Evolutionary conservation across 2,888 invertebrate species (phyloP), one percentile per base, ranked within the genome.

Genomic region (Agonum fuliginosum): DNA sequence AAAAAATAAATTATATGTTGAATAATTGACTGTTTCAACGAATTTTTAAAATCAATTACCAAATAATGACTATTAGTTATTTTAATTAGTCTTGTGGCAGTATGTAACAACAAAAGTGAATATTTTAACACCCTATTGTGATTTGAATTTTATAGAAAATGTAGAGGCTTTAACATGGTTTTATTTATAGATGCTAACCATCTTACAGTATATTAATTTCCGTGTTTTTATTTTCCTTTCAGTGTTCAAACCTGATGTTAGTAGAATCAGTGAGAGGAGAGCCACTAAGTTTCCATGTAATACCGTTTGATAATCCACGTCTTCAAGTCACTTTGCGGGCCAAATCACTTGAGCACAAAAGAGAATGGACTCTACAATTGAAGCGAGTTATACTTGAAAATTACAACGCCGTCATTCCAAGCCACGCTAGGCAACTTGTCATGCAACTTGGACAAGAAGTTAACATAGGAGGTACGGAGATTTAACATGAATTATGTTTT

Each of bases 231-330:
- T 80, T 73, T 74, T 80, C 80, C 79, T 83, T 84, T 67, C 87
- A 98, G 98, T 97, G 97, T 88, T 97, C 97, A 83, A 97, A 97
- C 88, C 90, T 98, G 89, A 98, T 98, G 97, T 87, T 98, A 79
- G 97, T 98, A 82, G 98, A 98, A 86, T 96, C 97, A 83, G 95
- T 98, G 82, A 93, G 96, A 72, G 96, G 97, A 17, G 97, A 98
- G 83, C 96, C 97, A 41, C 91, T 97, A 69, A 96, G 97, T 84
- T 99, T 98, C 88, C 97, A 98, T 88, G 96, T 98, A 82, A 94
- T 98, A 84, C 97, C 98, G 51, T 98, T 97, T 89, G 96, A 98
- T 88, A 96, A 97, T 88, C 97, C 97, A 78, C 91, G 95, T 78
- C 90, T 94, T 77, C 97, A 97, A 87, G 95, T 96, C 84, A 97